These are phyloP conservation scores for Melospiza melodia DNA, from an alignment of 2,113 vertebrate species.

Conservation along the genomic window DNA sequence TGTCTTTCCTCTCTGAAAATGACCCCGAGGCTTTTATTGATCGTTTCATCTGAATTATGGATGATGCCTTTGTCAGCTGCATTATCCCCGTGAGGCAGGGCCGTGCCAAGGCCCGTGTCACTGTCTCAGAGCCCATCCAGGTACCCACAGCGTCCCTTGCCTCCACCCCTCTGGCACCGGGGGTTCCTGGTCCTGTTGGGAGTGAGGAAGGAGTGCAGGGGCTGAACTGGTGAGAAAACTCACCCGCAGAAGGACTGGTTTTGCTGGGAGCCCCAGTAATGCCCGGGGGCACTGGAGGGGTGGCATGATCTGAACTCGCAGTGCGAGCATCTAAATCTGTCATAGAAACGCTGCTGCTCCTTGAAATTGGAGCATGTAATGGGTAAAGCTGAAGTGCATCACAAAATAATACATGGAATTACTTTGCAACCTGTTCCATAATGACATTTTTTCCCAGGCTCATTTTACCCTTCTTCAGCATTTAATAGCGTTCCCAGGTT, in stretches of 20 bases:
- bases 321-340: neutral
- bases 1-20: neutral
- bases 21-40: neutral
- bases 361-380: neutral
- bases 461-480: neutral
- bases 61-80: neutral
- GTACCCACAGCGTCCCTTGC: neutral
- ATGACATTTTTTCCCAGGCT: neutral
- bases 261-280: neutral
- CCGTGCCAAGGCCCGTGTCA: neutral
- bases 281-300: neutral
- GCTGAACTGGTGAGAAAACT: neutral
- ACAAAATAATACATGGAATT: conserved; percentile 25
- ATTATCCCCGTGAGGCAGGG: neutral
- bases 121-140: neutral
- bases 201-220: neutral
- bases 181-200: neutral
- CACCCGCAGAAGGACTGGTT: neutral
- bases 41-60: neutral
- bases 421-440: neutral
- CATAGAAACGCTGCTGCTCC: neutral
- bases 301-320: neutral
- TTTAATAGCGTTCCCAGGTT: neutral
- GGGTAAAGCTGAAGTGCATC: neutral
- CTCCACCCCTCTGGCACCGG: neutral